Evolutionary conservation across 2,797 vertebrate species (phyloP).

Genomic region (Chelon labrosus): DNA sequence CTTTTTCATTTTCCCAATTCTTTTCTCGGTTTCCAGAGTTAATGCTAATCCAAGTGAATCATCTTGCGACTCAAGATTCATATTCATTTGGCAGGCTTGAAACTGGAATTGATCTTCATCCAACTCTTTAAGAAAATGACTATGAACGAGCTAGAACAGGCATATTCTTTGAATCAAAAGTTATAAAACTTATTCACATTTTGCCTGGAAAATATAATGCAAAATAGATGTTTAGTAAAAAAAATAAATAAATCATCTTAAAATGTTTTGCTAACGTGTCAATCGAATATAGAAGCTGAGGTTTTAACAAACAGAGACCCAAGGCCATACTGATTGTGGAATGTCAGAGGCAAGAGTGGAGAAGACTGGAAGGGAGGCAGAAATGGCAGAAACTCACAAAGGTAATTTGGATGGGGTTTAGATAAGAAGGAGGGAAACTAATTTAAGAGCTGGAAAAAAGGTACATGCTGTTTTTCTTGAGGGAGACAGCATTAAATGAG

Average conservation of each 20-base stretch:
- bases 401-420: neutral
- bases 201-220: neutral
- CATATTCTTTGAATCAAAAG: neutral
- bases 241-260: too few relatives aligned
- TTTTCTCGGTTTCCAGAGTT: neutral
- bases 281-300: too few relatives aligned
- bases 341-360: neutral
- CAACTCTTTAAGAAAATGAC: neutral
- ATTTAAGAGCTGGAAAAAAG: neutral
- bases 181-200: neutral
- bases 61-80: neutral
- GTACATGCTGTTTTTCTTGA: neutral
- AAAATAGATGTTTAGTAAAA: neutral
- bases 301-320: neutral
- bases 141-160: neutral
- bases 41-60: neutral
- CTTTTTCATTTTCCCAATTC: neutral
- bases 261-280: too few relatives aligned
- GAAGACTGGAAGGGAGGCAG: neutral
- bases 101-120: neutral
- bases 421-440: neutral
- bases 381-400: conserved; percentile 29
- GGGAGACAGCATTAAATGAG: neutral
- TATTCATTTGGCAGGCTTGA: neutral
- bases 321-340: neutral